Conservation (phyloP, 2,888 invertebrate genomes). For the Mantis religiosa region DNA sequence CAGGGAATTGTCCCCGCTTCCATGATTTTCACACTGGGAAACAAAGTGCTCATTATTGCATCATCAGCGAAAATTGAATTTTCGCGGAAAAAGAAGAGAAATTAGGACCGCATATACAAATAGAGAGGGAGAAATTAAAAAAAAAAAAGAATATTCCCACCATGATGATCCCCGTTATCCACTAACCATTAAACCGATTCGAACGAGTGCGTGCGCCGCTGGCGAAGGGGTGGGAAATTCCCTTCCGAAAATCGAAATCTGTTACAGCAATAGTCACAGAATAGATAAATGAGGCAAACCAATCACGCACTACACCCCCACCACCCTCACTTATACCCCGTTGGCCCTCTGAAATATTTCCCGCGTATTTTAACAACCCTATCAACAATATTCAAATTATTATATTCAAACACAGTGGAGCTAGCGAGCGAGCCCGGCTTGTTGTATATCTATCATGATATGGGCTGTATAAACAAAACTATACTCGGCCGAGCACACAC, state of each 20-base stretch:
- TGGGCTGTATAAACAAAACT: constrained; percentile 14
- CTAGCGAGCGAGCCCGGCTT: neutral
- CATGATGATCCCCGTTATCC: constrained; percentile 3
- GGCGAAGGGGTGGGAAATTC: neutral
- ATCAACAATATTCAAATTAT: constrained; percentile 19
- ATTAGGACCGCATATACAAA: neutral
- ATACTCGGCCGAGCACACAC: constrained; percentile 2
- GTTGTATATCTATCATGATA: constrained; percentile 14
- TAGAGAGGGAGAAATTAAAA: neutral
- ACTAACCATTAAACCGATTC: constrained; percentile 16
- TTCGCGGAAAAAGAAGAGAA: neutral
- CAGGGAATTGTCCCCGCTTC: neutral
- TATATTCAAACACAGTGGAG: constrained; percentile 8
- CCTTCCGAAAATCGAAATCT: constrained; percentile 13
- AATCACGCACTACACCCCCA: neutral
- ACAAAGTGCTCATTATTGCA: neutral
- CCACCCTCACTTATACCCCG: neutral
- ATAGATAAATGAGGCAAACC: constrained; percentile 11
- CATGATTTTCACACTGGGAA: constrained; percentile 4
- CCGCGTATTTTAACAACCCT: constrained; percentile 19
- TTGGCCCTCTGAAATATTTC: constrained; percentile 12
- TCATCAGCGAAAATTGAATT: constrained; percentile 4
- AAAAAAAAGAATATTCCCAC: neutral
- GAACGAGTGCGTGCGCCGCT: neutral
- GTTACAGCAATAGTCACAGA: constrained; percentile 1